Evolutionary conservation across 2,113 vertebrate genomes (phyloP).

Genomic region (Malaclemys terrapin): DNA sequence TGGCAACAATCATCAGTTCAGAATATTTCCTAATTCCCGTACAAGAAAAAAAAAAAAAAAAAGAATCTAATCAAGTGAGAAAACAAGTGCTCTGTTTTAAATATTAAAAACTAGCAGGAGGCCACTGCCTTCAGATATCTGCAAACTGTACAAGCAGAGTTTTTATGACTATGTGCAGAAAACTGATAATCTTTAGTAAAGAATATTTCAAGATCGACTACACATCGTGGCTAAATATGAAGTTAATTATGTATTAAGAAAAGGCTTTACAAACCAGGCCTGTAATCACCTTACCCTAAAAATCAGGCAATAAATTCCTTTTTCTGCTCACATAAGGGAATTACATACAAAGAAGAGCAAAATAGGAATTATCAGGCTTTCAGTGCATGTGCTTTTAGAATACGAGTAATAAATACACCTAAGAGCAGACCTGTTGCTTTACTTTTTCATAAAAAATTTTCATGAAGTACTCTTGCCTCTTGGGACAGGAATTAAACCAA

Average conservation of each 20-base stretch:
- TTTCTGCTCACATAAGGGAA: constrained; percentile 53
- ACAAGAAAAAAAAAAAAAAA: constrained; percentile 41
- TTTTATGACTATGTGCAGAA: constrained; percentile 50
- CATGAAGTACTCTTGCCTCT: constrained; percentile 6
- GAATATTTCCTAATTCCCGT: constrained; percentile 54
- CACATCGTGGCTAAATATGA: constrained; percentile 40
- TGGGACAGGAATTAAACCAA: not conserved
- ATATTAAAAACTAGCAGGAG: constrained; percentile 37
- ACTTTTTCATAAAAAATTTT: not conserved
- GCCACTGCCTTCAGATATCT: constrained; percentile 37
- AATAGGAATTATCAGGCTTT: not conserved
- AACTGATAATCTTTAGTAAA: constrained; percentile 32
- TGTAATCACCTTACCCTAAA: constrained; percentile 49
- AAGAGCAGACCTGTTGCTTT: constrained; percentile 29
- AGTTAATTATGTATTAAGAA: not conserved
- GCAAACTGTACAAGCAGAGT: constrained; percentile 55
- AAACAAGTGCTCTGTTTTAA: constrained; percentile 58
- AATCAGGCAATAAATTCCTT: constrained; percentile 47
- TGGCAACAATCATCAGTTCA: constrained; percentile 53
- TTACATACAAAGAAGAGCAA: constrained; percentile 40
- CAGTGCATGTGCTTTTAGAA: constrained; percentile 38
- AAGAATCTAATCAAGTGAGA: constrained; percentile 42
- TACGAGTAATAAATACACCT: constrained; percentile 25
- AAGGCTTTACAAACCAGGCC: constrained; percentile 32
- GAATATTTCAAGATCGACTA: constrained; percentile 61